Percentiles rank a stretch among this genome's conserved stretches.
Evolutionary conservation across 2,113 vertebrate species (phyloP).

Genomic region (Glaucomys volans): DNA sequence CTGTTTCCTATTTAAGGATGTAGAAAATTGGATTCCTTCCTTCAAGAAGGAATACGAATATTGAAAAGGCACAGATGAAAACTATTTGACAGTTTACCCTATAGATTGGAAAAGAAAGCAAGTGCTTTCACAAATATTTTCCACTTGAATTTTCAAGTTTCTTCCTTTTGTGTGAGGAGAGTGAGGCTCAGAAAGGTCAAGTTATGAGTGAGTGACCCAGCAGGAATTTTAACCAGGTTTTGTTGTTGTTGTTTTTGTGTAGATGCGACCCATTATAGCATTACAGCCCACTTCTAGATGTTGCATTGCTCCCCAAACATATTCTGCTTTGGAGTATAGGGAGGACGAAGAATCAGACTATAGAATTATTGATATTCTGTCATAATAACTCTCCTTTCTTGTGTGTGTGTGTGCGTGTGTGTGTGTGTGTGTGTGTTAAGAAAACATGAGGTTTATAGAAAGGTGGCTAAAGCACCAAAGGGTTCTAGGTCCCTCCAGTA

Average conservation of each 20-base stretch:
- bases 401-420: background rate
- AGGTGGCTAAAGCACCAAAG: background rate
- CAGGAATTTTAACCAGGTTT: background rate
- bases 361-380: background rate
- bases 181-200: background rate
- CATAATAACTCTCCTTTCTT: background rate
- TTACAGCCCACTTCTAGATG: background rate
- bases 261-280: background rate
- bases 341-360: background rate
- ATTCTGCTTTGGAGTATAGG: background rate
- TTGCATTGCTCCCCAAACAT: background rate
- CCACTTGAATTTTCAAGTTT: background rate
- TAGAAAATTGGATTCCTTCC: background rate
- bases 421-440: background rate
- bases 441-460: conserved; percentile 1
- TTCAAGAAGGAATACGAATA: conserved; percentile 28
- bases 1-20: background rate
- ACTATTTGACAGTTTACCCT: background rate
- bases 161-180: background rate
- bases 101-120: background rate
- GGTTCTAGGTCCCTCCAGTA: background rate
- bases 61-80: conserved; percentile 53
- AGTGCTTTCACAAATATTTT: background rate
- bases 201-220: background rate
- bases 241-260: no score